phyloP scores from a whole-genome alignment of 2,888 invertebrate species.

The Chalcis sispes region DNA sequence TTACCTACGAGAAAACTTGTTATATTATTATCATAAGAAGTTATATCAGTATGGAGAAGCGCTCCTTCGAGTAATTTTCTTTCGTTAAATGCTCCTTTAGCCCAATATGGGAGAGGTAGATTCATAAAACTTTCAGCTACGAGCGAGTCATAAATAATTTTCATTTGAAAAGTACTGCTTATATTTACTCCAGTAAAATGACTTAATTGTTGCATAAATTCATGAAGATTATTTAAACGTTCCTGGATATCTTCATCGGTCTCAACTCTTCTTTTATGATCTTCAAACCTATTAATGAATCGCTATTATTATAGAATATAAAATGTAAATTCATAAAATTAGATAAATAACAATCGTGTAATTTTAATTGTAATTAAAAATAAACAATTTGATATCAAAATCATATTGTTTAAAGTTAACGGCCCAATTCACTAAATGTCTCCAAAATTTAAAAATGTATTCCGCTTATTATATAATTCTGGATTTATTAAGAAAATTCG shows the following conservation, averaged over 20 bases:
- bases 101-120: conserved; percentile 79
- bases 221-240: conserved; percentile 18
- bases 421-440: too few relatives aligned
- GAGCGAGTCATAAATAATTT: conserved; percentile 61
- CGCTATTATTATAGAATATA: not conserved
- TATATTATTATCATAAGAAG: conserved; percentile 77
- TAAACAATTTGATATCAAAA: too few relatives aligned
- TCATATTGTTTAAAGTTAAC: too few relatives aligned
- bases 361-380: too few relatives aligned
- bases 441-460: too few relatives aligned
- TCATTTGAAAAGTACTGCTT: conserved; percentile 37
- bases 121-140: conserved; percentile 77
- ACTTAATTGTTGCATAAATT: conserved; percentile 47
- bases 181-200: conserved; percentile 48
- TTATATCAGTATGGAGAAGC: conserved; percentile 77
- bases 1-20: conserved; percentile 77
- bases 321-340: too few relatives aligned
- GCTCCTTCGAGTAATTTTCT: conserved; percentile 77
- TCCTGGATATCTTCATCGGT: conserved; percentile 31
- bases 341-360: too few relatives aligned
- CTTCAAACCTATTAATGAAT: conserved; percentile 39
- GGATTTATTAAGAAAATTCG: too few relatives aligned
- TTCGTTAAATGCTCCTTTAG: conserved; percentile 75
- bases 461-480: too few relatives aligned
- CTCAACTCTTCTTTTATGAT: conserved; percentile 47